Base-by-base conservation (phyloP, 2,797 vertebrate species). In the Acanthopagrus latus region DNA sequence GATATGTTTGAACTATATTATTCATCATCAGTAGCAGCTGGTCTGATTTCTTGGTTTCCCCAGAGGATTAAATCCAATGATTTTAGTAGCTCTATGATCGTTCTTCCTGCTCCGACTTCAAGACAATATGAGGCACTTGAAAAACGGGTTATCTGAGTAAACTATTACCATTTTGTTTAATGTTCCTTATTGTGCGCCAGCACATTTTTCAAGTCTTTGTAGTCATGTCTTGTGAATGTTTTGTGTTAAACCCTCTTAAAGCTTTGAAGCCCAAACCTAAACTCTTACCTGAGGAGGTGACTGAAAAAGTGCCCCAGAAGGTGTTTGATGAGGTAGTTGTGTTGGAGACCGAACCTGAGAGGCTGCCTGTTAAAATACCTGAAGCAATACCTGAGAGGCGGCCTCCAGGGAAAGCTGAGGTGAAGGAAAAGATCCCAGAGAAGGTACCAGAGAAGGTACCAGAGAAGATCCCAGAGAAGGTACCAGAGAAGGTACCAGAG, bases 181-280 rank as follows among this genome's bases (percentile, higher is more conserved):
- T 8, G 5, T 27, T 41, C 3, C 11, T 76, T 69, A 17, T 47
- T 69, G 86, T 92, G 87, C 85, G 65, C 18, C 20, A 91, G 88
- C 90, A 89, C 87, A 51, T 55, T 71, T 52, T 68, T 48, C 2
- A 64, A 2, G 55, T 86, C 81, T 85, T 73, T 29, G 41, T 65
- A 62, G 69, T 89, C 76, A 89, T 73, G 60, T 91, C 66, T 85
- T 90, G 38, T 90, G 63, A 78, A 65, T 91, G 86, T 91, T 62
- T 60, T 94, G 69, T 95, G 81, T 93, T 74, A 82, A 91, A 89
- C 73, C 89, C 56, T 92, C 91, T 93, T 93, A 81, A 95, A 95
- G 94, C 76, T 70, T 11, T 80, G 77, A 89, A 38, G 38, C 38
- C 38, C 38, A 38, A 38, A 38, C 83, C 84, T 70, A 86, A 89